phyloP scores from a whole-genome alignment of 2,797 vertebrate species.

The Liparis tanakae region DNA sequence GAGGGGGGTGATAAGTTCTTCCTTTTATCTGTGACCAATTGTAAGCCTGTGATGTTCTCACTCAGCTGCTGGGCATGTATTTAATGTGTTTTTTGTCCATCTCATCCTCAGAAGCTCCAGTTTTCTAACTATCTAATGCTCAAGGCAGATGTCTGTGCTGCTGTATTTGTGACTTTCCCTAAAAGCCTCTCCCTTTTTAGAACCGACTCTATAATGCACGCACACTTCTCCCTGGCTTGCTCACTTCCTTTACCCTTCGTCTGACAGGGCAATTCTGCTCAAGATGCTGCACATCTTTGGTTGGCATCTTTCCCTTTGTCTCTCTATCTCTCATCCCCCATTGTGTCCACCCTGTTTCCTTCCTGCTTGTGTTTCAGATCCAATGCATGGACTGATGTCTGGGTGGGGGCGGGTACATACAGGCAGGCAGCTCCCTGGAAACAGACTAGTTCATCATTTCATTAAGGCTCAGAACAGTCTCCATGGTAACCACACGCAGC shows the following conservation, averaged over 20 bases:
- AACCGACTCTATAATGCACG: slow-evolving; percentile 33
- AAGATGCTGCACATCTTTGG: slow-evolving; percentile 32
- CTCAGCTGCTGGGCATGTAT: slow-evolving; percentile 57
- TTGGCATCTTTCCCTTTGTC: slow-evolving; percentile 33
- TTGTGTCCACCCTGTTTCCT: slow-evolving; percentile 54
- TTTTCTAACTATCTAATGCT: slow-evolving; percentile 54
- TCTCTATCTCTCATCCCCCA: slow-evolving; percentile 31
- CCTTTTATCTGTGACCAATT: slow-evolving; percentile 75
- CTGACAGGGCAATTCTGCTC: slow-evolving; percentile 45
- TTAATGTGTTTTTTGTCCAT: slow-evolving; percentile 52
- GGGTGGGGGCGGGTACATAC: slow-evolving; percentile 66
- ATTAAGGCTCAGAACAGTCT: slow-evolving; percentile 70
- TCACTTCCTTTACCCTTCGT: slow-evolving; percentile 8
- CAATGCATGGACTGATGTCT: slow-evolving; percentile 62
- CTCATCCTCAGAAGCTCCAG: slow-evolving; percentile 46
- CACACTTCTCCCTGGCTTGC: slow-evolving; percentile 14
- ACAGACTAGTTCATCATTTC: slow-evolving; percentile 74
- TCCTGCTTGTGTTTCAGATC: slow-evolving; percentile 42
- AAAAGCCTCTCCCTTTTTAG: slow-evolving; percentile 44
- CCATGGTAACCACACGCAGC: slow-evolving; percentile 74
- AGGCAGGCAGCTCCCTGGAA: slow-evolving; percentile 73
- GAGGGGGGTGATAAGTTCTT: slow-evolving; percentile 59
- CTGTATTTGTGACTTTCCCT: slow-evolving; percentile 47
- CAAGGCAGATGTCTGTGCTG: slow-evolving; percentile 28
- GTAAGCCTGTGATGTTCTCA: slow-evolving; percentile 69